These are phyloP conservation scores for Porites australiensis DNA, from an alignment of 64 coral and sea anemone species.

Conservation along the genomic window DNA sequence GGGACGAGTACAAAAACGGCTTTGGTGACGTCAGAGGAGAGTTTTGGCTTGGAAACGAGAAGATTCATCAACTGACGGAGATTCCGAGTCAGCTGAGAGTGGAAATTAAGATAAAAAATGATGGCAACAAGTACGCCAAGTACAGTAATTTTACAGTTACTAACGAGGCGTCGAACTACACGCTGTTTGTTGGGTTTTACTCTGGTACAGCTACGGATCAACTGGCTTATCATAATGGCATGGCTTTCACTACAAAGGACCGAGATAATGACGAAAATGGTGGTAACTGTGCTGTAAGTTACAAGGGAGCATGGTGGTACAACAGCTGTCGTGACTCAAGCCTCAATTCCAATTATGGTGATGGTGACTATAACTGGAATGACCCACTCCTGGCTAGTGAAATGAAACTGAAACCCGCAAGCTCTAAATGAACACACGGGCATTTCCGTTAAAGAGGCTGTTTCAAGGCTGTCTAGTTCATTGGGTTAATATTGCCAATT, in stretches of 20 bases:
- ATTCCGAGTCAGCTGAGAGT: slow-evolving; percentile 10
- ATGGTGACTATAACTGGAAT: neutral
- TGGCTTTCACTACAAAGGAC: slow-evolving; percentile 61
- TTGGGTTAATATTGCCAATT: too few species aligned
- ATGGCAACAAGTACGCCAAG: slow-evolving; percentile 36
- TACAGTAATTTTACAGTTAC: slow-evolving; percentile 51
- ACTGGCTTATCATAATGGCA: slow-evolving; percentile 19
- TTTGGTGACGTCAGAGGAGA: slow-evolving; percentile 32
- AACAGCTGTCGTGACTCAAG: slow-evolving; percentile 1
- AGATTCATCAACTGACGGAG: slow-evolving; percentile 32
- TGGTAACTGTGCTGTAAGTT: slow-evolving; percentile 4
- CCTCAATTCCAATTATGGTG: slow-evolving; percentile 33
- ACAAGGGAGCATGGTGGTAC: slow-evolving; percentile 65
- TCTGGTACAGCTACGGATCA: slow-evolving; percentile 13
- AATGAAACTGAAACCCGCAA: slow-evolving; percentile 17
- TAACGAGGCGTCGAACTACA: slow-evolving; percentile 26
- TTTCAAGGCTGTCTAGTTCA: too few species aligned
- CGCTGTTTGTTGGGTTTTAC: slow-evolving; percentile 42
- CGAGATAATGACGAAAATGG: slow-evolving; percentile 52
- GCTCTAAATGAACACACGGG: neutral
- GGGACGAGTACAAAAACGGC: slow-evolving; percentile 12
- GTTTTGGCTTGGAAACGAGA: slow-evolving; percentile 34
- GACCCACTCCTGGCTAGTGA: neutral
- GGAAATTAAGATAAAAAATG: neutral
- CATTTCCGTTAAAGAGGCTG: too few species aligned